Base-by-base conservation (phyloP, 37 sponge, comb jelly and placozoan species). In the Corticium candelabrum region DNA sequence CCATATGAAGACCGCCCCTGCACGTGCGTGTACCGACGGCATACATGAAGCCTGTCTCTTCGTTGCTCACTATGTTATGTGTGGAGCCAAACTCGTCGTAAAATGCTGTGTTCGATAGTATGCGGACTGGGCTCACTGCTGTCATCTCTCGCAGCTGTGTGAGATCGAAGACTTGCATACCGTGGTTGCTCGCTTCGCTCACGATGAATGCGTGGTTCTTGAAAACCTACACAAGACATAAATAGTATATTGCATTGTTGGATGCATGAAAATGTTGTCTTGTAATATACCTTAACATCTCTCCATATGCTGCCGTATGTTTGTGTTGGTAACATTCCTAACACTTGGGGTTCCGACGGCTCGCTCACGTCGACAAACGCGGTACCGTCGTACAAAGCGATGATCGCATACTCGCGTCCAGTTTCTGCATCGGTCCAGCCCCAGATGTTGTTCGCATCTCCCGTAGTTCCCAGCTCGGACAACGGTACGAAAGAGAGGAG, bases 331-430 rank as follows among this genome's bases (percentile, higher is more conserved):
- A 88, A 70, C 71, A 85, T 83, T 0, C 89, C 89, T 0, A 88
- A 67, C 2, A 88, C 85, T 21, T 37, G 34, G 0, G 89, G 89
- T 0, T 70, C 57, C 15, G 69, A 75, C 1, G 89, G 82, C 1
- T 88, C 80, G 27, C 82, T 88, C 29, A 88, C 85, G 75, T 88
- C 89, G 74, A 88, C 89, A 75, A 88, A 88, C 34, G 89, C 85
- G 29, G 85, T 88, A 1, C 85, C 85, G 82, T 88, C 89, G 2
- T 27, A 35, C 39, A 82, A 81, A 15, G 82, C 89, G 81, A 82
- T 79, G 34, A 88, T 81, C 2, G 89, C 89, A 38, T 85, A 85
- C 57, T 88, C 89, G 73, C 7, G 50, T 0, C 40, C 69, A 41
- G 85, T 82, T 40, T 84, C 80, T 1, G 89, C 83, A 40, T 88